phyloP scores from a whole-genome alignment of 2,888 invertebrate species.

The Stenodera caucasica region DNA sequence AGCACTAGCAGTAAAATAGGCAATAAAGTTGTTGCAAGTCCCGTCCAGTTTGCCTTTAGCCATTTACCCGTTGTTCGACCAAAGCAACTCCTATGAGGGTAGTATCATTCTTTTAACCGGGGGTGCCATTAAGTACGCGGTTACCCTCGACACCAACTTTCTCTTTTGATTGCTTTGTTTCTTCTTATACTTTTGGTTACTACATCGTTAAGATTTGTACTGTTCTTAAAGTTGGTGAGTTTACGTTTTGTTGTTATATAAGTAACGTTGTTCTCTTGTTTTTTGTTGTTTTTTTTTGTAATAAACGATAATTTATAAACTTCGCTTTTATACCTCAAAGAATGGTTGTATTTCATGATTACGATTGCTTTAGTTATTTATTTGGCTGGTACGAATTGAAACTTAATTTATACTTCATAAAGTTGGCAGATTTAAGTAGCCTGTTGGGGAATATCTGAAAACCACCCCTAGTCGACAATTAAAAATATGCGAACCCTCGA shows the following conservation, averaged over 20 bases:
- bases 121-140: conserved; percentile 42
- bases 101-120: conserved; percentile 41
- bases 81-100: conserved; percentile 36
- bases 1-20: conserved; percentile 31
- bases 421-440: conserved; percentile 29
- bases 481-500: not conserved
- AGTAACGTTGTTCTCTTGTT: conserved; percentile 41
- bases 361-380: conserved; percentile 38
- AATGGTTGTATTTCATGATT: conserved; percentile 39
- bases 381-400: conserved; percentile 34
- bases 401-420: conserved; percentile 36
- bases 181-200: conserved; percentile 40
- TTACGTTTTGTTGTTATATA: conserved; percentile 30
- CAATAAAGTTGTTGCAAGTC: conserved; percentile 34
- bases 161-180: conserved; percentile 45
- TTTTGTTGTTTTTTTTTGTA: too few relatives aligned
- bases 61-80: conserved; percentile 37
- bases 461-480: conserved; percentile 2
- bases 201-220: conserved; percentile 44
- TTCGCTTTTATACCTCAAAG: conserved; percentile 38
- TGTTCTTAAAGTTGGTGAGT: conserved; percentile 35
- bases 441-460: conserved; percentile 21
- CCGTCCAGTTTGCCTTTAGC: conserved; percentile 29
- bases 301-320: conserved; percentile 45
- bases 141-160: conserved; percentile 42